Evolutionary conservation across 2,113 vertebrate genomes (phyloP), one percentile per base, ranked within the genome.

Genomic region (Hirundichthys speculiger): DNA sequence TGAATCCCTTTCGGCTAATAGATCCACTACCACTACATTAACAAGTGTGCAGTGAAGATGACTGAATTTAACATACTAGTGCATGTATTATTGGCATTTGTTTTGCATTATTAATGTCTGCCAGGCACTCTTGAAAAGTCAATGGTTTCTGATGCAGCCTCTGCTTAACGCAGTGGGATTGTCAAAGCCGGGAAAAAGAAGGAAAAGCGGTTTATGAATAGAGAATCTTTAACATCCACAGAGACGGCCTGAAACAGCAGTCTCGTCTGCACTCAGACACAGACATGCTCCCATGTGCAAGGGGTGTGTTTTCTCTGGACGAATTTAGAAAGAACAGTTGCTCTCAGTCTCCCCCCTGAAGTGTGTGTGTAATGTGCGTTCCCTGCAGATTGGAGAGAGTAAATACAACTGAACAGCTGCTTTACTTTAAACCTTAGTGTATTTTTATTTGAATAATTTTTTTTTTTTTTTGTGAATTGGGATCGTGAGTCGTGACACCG

Each of bases 271-370:
- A 13, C 12, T 40, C 30, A 34, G 34, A 41, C 46, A 42, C 27
- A 57, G 24, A 38, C 59, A 56, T 24, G 39, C 63, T 60, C 38
- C 4, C 61, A 47, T 63, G 48, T 41, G 22, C 56, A 52, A 74
- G 68, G 54, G 59, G 47, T 80, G 64, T 80, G 68, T 74, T 74
- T 58, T 79, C 41, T 58, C 25, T 66, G 48, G 80, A 82, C 82
- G 69, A 53, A 87, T 89, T 86, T 90, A 86, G 86, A 88, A 86
- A 66, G 85, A 89, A 89, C 86, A 86, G 83, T 86, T 88, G 84
- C 69, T 68, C 76, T 65, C 61, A 48, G 65, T 77, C 52, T 48
- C 65, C 57, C 64, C 54, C 13, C 49, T 51, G 18, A 52, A 40
- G 74, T 62, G 63, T 39, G 45, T 70, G 45, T 70, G 21, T 14